Evolutionary conservation across 2,888 invertebrate genomes (phyloP).

Genomic region (Eudemis profundana): DNA sequence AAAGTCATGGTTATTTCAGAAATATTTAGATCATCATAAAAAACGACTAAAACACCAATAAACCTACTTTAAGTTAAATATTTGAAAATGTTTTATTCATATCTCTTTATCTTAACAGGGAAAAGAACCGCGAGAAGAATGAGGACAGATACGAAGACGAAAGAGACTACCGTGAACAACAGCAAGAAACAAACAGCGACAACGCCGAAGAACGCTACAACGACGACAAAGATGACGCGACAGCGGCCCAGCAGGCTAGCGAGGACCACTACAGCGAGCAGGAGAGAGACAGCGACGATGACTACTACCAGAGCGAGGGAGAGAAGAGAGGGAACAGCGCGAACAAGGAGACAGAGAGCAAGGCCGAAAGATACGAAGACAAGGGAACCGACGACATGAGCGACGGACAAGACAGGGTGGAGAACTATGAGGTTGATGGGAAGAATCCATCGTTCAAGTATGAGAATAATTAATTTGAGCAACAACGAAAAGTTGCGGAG

Average conservation of each 20-base stretch:
- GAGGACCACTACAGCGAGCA: constrained; percentile 54
- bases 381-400: constrained; percentile 52
- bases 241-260: constrained; percentile 51
- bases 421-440: constrained; percentile 53
- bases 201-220: constrained; percentile 55
- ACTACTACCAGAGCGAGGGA: constrained; percentile 41
- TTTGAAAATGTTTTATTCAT: no score
- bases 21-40: no score
- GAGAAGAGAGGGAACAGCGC: constrained; percentile 46
- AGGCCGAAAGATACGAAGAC: constrained; percentile 54
- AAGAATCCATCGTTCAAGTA: constrained; percentile 56
- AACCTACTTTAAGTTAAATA: no score
- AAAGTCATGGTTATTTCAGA: no score
- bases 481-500: background rate
- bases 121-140: constrained; percentile 51
- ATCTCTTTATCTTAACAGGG: constrained; percentile 40
- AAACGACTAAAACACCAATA: background rate
- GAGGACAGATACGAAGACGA: constrained; percentile 55
- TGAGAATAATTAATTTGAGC: constrained; percentile 47
- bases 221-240: constrained; percentile 52
- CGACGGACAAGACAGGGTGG: constrained; percentile 51
- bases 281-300: constrained; percentile 43
- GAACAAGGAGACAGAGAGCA: constrained; percentile 45
- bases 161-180: constrained; percentile 53
- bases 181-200: constrained; percentile 53